Evolutionary conservation across 1,140 invertebrate species (phyloP).

Genomic region (Apis cerana): DNA sequence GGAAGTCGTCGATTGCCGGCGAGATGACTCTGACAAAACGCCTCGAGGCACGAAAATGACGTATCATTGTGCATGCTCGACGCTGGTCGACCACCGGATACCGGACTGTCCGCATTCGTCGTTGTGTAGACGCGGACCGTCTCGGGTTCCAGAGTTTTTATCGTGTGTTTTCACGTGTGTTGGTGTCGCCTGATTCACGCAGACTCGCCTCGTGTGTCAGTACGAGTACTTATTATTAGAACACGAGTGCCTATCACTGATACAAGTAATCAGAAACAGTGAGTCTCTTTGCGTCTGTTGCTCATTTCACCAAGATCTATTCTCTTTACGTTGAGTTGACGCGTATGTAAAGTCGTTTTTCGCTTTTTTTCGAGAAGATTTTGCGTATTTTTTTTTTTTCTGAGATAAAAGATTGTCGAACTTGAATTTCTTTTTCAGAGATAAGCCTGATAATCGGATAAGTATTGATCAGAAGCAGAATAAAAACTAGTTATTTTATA

Average conservation of each 20-base stretch:
- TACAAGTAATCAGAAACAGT: not conserved
- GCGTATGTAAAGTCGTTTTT: not conserved
- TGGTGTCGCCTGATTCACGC: constrained; percentile 33
- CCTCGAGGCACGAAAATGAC: constrained; percentile 56
- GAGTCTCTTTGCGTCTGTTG: not conserved
- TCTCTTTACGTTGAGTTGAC: not conserved
- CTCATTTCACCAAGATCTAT: not conserved
- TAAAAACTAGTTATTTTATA: too few species aligned
- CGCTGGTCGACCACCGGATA: constrained; percentile 49
- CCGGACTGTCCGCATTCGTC: constrained; percentile 43
- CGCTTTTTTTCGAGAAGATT: too few species aligned
- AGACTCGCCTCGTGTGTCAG: constrained; percentile 34
- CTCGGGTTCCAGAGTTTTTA: constrained; percentile 32
- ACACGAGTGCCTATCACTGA: not conserved
- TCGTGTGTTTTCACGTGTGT: constrained; percentile 13
- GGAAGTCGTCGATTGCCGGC: constrained; percentile 40
- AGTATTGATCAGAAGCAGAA: too few species aligned
- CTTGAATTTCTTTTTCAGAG: too few species aligned
- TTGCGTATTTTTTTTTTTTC: too few species aligned
- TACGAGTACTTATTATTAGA: not conserved
- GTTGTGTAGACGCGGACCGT: not conserved
- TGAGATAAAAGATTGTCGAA: too few species aligned
- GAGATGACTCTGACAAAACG: constrained; percentile 39
- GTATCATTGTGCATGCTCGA: constrained; percentile 62
- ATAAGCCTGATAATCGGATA: too few species aligned